A percentile compares a stretch with the other conserved stretches of the same genome.
These are phyloP conservation scores for Chelmon rostratus DNA, from an alignment of 2,797 vertebrate genomes.

Conservation along the genomic window DNA sequence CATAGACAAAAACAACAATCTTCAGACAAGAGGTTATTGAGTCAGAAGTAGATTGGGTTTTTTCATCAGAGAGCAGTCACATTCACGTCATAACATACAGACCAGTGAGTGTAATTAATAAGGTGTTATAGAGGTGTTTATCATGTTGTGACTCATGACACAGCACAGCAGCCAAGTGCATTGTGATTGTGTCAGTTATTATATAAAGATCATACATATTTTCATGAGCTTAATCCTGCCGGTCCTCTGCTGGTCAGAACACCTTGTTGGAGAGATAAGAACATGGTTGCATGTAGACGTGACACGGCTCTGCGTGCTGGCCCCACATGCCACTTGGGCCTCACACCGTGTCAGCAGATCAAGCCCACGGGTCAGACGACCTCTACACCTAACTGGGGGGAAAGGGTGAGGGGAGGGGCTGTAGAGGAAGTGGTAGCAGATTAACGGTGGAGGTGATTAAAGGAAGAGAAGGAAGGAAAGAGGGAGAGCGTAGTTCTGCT, in stretches of 20 bases:
- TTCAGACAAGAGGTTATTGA: not conserved
- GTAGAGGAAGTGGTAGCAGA: constrained; percentile 3
- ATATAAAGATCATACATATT: constrained; percentile 21
- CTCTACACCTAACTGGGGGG: not conserved
- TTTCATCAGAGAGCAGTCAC: not conserved
- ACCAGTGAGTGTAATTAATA: constrained; percentile 15
- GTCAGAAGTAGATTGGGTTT: not conserved
- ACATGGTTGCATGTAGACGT: constrained; percentile 29
- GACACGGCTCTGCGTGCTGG: constrained; percentile 36
- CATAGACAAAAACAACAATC: constrained; percentile 2
- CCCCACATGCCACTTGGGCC: constrained; percentile 27
- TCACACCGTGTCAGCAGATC: not conserved
- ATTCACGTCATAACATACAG: not conserved
- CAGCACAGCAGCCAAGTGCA: not conserved
- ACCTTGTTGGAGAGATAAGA: constrained; percentile 29
- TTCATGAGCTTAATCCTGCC: constrained; percentile 3
- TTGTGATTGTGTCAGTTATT: constrained; percentile 19
- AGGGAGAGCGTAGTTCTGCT: constrained; percentile 14
- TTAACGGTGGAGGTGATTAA: constrained; percentile 28
- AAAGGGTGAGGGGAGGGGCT: constrained; percentile 11
- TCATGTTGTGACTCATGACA: constrained; percentile 43
- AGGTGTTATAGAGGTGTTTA: constrained; percentile 13
- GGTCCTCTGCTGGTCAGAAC: constrained; percentile 8
- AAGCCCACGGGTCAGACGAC: not conserved
- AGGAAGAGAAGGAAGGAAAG: constrained; percentile 9